Conservation (phyloP, 2,888 invertebrate genomes). For the Cataglyphis altisquamis region DNA sequence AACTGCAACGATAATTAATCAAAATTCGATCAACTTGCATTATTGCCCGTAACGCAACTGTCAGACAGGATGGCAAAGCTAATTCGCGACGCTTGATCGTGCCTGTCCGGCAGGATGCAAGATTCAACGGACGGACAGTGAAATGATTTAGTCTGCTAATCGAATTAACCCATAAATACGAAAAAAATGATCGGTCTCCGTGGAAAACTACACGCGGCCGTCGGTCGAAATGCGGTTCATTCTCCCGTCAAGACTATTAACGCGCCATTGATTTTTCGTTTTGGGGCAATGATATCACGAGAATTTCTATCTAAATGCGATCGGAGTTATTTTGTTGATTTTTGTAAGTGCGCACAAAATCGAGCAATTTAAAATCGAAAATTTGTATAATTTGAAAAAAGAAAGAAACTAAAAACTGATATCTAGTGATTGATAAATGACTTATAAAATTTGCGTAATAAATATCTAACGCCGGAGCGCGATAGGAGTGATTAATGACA, state of each 20-base stretch:
- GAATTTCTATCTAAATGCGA: conserved; percentile 4
- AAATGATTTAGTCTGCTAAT: conserved; percentile 34
- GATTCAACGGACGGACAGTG: conserved; percentile 44
- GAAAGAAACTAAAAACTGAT: neutral
- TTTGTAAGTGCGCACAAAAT: neutral
- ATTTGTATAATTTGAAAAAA: neutral
- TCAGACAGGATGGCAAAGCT: conserved; percentile 44
- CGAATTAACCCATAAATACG: conserved; percentile 47
- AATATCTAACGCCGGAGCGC: neutral
- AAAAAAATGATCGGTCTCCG: conserved; percentile 42
- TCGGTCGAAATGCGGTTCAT: conserved; percentile 37
- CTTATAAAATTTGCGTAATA: neutral
- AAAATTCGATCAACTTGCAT: conserved; percentile 49
- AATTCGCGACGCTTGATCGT: conserved; percentile 38
- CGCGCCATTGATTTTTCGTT: conserved; percentile 55
- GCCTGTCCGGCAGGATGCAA: conserved; percentile 47
- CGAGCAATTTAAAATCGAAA: neutral
- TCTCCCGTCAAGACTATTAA: conserved; percentile 38
- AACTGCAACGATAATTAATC: conserved; percentile 47
- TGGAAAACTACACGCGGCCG: conserved; percentile 40
- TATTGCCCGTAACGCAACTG: conserved; percentile 47
- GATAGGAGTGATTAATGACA: conserved; percentile 13
- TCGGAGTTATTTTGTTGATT: neutral
- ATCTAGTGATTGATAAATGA: neutral
- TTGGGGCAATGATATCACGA: conserved; percentile 40